These are phyloP conservation scores for Goniozus legneri DNA, from an alignment of 1,140 invertebrate species.

Conservation along the genomic window DNA sequence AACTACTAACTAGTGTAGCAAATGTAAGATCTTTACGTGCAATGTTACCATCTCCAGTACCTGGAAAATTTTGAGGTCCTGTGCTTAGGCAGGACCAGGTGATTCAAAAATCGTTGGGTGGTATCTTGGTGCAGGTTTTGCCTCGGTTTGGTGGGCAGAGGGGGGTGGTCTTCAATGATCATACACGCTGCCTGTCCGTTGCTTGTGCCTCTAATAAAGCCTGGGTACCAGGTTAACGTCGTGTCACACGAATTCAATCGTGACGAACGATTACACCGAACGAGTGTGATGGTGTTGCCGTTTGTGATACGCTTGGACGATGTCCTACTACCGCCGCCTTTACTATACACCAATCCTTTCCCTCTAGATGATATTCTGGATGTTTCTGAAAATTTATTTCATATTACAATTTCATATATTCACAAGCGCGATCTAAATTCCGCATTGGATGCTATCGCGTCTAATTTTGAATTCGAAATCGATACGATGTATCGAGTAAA, in stretches of 20 bases:
- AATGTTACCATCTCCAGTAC: no score
- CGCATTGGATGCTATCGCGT: no score
- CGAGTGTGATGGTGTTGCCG: conserved; percentile 43
- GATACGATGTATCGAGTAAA: no score
- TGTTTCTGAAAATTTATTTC: conserved; percentile 50
- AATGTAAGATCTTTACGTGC: no score
- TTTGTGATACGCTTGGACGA: conserved; percentile 39
- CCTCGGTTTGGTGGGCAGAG: conserved; percentile 50
- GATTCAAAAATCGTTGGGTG: conserved; percentile 47
- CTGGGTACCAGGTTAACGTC: conserved; percentile 37
- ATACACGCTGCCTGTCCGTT: conserved; percentile 61
- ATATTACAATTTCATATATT: no score
- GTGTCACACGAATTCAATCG: conserved; percentile 29
- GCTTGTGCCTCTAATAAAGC: conserved; percentile 52
- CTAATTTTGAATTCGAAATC: no score
- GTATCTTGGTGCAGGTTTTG: conserved; percentile 50
- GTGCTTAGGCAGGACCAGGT: conserved; percentile 51
- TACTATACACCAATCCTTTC: conserved; percentile 53
- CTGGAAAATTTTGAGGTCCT: conserved; percentile 92
- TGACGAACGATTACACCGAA: conserved; percentile 34
- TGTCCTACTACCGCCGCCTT: conserved; percentile 49
- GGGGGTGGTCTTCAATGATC: conserved; percentile 55
- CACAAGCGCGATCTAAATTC: no score
- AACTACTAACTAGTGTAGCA: no score
- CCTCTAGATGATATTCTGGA: conserved; percentile 56